phyloP scores from a whole-genome alignment of 2,888 invertebrate species.

The Drosophila stalkeri region DNA sequence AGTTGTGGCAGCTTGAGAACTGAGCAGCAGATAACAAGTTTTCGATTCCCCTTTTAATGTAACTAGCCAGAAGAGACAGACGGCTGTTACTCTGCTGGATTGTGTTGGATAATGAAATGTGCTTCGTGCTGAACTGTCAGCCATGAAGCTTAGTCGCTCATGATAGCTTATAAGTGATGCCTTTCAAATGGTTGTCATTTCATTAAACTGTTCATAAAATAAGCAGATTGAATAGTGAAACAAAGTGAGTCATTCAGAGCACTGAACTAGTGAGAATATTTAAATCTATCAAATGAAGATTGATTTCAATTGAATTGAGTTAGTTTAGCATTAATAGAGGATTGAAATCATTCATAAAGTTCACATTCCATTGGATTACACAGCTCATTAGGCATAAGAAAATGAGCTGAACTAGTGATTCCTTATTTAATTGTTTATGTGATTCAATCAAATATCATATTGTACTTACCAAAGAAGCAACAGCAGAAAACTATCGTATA shows the following conservation, averaged over 20 bases:
- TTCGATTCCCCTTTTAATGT: not conserved
- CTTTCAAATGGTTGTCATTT: not conserved
- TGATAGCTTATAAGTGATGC: not conserved
- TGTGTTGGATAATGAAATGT: not conserved
- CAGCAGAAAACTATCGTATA: constrained; percentile 92
- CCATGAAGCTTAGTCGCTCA: not conserved
- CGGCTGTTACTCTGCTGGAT: not conserved
- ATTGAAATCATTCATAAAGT: too few relatives aligned
- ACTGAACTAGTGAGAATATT: not conserved
- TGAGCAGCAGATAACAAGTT: not conserved
- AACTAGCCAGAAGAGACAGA: not conserved
- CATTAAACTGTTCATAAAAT: not conserved
- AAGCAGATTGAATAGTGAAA: too few relatives aligned
- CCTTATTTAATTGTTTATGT: not conserved
- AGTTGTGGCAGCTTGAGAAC: not conserved
- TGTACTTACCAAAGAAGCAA: constrained; percentile 92
- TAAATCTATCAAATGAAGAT: not conserved
- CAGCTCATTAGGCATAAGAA: not conserved
- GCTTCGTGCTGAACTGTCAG: not conserved
- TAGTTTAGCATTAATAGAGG: too few relatives aligned
- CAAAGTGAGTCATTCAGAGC: too few relatives aligned
- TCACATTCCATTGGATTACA: too few relatives aligned
- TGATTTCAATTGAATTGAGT: too few relatives aligned
- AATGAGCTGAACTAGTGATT: not conserved
- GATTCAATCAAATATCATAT: not conserved